A percentile compares a stretch with the other conserved stretches of the same genome.
phyloP scores from a whole-genome alignment of 2,797 vertebrate genomes.

The Xenopus petersii region DNA sequence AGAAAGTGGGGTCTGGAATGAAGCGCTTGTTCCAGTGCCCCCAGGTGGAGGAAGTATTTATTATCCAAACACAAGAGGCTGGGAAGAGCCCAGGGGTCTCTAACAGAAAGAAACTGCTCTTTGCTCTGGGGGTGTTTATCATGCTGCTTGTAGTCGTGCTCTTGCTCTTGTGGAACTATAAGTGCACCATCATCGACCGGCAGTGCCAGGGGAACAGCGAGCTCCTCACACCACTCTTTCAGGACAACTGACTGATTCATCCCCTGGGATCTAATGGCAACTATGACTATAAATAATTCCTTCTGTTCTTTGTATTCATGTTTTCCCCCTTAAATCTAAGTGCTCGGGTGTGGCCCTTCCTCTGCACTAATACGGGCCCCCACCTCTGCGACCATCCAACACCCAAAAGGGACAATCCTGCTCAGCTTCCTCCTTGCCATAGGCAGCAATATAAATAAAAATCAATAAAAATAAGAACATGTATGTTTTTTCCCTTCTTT shows the following conservation, averaged over 20 bases:
- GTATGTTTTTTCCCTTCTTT: no score
- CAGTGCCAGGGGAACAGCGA: slow-evolving; percentile 15
- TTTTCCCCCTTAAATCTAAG: no score
- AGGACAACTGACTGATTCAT: background rate
- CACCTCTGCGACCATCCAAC: no score
- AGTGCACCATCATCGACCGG: slow-evolving; percentile 34
- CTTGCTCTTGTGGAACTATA: slow-evolving; percentile 40
- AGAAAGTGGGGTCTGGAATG: background rate
- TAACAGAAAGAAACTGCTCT: background rate
- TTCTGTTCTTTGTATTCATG: no score
- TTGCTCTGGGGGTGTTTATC: background rate
- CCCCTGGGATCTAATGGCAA: no score
- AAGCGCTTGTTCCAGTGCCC: background rate
- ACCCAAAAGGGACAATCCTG: no score
- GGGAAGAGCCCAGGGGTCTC: background rate
- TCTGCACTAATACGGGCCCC: no score
- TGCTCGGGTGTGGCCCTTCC: no score
- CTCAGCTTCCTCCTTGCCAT: no score
- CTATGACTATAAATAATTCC: no score
- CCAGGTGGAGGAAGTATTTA: background rate
- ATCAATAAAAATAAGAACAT: no score
- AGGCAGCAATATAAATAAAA: no score
- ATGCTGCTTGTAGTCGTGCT: slow-evolving; percentile 3
- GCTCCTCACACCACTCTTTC: slow-evolving; percentile 4
- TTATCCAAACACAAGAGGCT: background rate